Evolutionary conservation across 2,113 vertebrate species (phyloP), one percentile per base, ranked within the genome.

Genomic region (Anguilla rostrata): DNA sequence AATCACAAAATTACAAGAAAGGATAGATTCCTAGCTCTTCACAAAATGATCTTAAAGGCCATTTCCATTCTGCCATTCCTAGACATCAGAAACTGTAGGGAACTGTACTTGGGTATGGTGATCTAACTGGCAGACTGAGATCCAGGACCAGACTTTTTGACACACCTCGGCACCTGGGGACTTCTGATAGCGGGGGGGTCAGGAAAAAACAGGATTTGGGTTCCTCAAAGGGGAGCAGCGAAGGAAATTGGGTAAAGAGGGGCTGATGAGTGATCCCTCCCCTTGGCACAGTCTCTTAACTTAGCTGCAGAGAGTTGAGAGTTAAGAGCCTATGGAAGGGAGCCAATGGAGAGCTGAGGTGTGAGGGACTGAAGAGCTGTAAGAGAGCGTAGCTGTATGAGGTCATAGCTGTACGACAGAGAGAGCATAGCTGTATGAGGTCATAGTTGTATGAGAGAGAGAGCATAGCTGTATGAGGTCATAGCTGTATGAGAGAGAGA

Each of bases 291-390:
- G 49, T 66, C 71, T 53, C 75, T 41, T 12, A 11, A 16, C 6
- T 41, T 71, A 79, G 20, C 43, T 16, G 16, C 84, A 39, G 34
- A 34, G 34, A 34, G 20, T 40, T 53, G 60, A 78, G 40, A 39
- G 78, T 81, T 20, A 81, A 83, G 86, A 46, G 40, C 82, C 49
- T 8, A 81, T 57, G 75, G 15, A 82, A 26, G 83, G 82, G 86
- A 46, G 40, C 82, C 49, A 14, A 81, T 57, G 75, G 15, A 82
- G 26, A 49, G n/a, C 22, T 26, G 40, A 29, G 78, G 12, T 79
- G 78, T 41, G 26, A 49, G 81, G 83, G 66, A 87, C 81, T 78
- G 78, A 84, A 57, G 84, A 56, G 40, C 14, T 16, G 66, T 39
- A 49, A 0, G 0, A 85, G 80, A 78, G 63, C 26, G 9, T 22